Base-by-base conservation (phyloP, 2,113 vertebrate genomes). In the Larimichthys crocea region DNA sequence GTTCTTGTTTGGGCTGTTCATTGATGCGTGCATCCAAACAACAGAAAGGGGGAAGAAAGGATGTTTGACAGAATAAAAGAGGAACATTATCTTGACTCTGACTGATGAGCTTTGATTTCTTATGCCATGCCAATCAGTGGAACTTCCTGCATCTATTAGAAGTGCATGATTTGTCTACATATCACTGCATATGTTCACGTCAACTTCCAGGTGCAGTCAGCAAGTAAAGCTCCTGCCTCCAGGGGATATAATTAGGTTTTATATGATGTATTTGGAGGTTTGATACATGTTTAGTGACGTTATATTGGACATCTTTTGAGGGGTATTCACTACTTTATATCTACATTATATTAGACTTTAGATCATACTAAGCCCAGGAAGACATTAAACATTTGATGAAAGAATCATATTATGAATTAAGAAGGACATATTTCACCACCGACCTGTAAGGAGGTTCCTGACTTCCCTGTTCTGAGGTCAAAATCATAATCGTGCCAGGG, bases 401-500 rank as follows among this genome's bases (percentile, higher is more conserved):
- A 24, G 29, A 22, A 29, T 3, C 20, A 5, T 2, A 10, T 29
- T 10, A 15, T 4, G 10, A 55, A 24, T 35, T 15, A 35, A 8
- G 26, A 31, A 22, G 46, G 44, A 14, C 35, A 59, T 1, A 14
- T 20, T 80, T 57, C 14, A 68, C 16, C 4, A 67, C 86, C 83
- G 35, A 95, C 95, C 92, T 95, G 86, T 74, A 95, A 86, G 2
- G 92, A 92, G 10, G 92, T 82, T 35, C 92, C 92, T 31, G 95
- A 95, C 63, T 24, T 82, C 29, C 95, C 94, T 3, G 94, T 95
- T 53, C 92, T 92, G 68, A 95, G 92, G 69, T 94, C 89, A 83
- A 95, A 95, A 80, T 93, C 80, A 73, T 95, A 95, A 76, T 95
- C 94, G 19, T 95, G 95, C 95, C 95, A 95, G 46, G 95, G 95